Evolutionary conservation across 2,797 vertebrate species (phyloP).

Genomic region (Anabacerthia variegaticeps): DNA sequence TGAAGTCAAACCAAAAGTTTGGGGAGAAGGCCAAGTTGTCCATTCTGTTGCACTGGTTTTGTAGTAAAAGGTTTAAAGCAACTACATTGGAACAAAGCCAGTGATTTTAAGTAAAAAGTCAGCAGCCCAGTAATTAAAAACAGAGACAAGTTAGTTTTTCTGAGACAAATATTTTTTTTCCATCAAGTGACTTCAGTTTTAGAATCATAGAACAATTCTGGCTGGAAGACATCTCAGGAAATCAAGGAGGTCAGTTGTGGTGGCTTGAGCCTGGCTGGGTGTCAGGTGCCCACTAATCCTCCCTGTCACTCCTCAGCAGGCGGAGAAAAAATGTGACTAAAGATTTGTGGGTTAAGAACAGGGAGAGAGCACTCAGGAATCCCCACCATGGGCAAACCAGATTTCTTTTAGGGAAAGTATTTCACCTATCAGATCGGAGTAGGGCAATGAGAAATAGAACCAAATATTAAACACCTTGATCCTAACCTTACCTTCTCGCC

Average conservation of each 20-base stretch:
- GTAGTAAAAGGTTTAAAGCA: not conserved
- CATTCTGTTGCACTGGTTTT: not conserved
- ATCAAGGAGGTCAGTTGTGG: not conserved
- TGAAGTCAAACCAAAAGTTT: not conserved
- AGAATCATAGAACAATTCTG: not conserved
- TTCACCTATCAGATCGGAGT: not conserved
- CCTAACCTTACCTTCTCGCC: not conserved
- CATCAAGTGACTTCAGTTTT: not conserved
- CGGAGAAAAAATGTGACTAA: accelerated
- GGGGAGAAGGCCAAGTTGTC: not conserved
- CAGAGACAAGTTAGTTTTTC: not conserved
- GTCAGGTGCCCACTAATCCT: not conserved
- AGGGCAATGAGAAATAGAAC: not conserved
- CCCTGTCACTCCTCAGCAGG: not conserved
- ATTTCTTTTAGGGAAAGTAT: not conserved
- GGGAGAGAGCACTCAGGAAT: not conserved
- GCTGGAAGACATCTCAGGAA: not conserved
- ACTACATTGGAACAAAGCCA: not conserved
- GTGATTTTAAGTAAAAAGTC: not conserved
- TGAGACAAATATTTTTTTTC: not conserved
- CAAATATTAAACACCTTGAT: not conserved
- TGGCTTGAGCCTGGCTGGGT: not conserved
- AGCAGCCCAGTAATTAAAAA: not conserved
- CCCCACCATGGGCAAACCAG: not conserved
- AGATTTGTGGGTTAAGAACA: accelerated